Percentiles rank a stretch among this genome's conserved stretches.
Conservation (phyloP, 2,888 invertebrate species). For the Dasypolia templi region DNA sequence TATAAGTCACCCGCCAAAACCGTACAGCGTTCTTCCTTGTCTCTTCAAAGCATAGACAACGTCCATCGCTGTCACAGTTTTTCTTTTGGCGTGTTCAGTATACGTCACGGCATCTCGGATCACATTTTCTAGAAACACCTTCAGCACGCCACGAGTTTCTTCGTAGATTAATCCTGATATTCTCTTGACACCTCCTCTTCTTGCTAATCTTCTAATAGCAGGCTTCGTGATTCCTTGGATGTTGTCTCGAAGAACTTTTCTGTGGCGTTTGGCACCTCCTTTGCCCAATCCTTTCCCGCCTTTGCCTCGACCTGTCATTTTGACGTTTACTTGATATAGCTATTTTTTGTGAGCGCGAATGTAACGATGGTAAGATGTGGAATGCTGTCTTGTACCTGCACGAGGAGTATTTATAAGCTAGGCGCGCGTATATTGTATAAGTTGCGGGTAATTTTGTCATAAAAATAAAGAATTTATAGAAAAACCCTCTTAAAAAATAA, state of each 20-base stretch:
- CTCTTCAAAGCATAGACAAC: conserved; percentile 96
- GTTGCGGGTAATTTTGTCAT: neutral
- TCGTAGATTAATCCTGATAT: conserved; percentile 95
- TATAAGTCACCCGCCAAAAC: conserved; percentile 92
- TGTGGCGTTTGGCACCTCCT: conserved; percentile 95
- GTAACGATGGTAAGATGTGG: conserved; percentile 41
- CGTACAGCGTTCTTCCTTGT: conserved; percentile 95
- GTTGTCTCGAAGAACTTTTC: conserved; percentile 95
- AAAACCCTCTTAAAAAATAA: neutral
- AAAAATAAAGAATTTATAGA: neutral
- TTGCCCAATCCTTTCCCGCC: conserved; percentile 95
- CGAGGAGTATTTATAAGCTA: conserved; percentile 59
- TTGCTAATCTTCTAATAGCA: conserved; percentile 94
- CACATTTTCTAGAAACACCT: conserved; percentile 95
- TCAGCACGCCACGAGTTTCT: conserved; percentile 94
- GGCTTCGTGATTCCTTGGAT: conserved; percentile 95
- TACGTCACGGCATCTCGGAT: conserved; percentile 96
- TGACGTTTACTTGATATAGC: no score
- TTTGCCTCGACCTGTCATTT: conserved; percentile 95
- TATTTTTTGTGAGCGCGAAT: neutral
- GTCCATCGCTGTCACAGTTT: conserved; percentile 97
- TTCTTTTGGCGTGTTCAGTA: conserved; percentile 96
- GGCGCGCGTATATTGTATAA: neutral
- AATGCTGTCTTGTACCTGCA: neutral
- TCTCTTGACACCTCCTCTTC: conserved; percentile 93